A percentile compares a stretch with the other conserved stretches of the same genome.
Evolutionary conservation across 2,113 vertebrate genomes (phyloP).

Genomic region (Ageneiosus marmoratus): DNA sequence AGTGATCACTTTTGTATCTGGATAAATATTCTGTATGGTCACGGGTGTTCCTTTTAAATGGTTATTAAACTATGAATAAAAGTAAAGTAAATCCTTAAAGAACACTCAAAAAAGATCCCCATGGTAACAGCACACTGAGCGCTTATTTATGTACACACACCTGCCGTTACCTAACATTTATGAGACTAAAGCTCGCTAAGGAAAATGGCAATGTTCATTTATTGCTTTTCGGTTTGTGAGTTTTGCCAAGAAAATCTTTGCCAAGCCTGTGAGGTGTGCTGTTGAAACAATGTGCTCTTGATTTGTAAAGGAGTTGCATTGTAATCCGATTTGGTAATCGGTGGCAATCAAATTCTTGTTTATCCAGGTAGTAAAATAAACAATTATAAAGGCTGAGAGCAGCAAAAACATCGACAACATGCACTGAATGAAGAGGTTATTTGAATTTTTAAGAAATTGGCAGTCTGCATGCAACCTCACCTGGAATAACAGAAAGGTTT

Average conservation of each 20-base stretch:
- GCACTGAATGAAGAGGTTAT: constrained; percentile 2
- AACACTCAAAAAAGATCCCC: constrained; percentile 27
- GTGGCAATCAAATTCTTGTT: constrained; percentile 37
- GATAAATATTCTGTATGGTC: constrained; percentile 57
- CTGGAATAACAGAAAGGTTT: constrained; percentile 34
- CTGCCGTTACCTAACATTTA: constrained; percentile 51
- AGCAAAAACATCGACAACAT: constrained; percentile 5
- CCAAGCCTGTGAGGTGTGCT: constrained; percentile 40
- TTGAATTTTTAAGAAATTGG: constrained; percentile 1
- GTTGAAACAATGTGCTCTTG: constrained; percentile 31
- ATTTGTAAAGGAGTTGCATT: constrained; percentile 42
- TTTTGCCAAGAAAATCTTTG: constrained; percentile 20
- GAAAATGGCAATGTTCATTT: constrained; percentile 53
- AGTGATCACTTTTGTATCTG: constrained; percentile 46
- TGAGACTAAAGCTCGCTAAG: constrained; percentile 44
- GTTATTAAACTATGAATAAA: constrained; percentile 43
- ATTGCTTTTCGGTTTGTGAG: constrained; percentile 44
- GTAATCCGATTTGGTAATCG: constrained; percentile 21
- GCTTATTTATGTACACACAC: constrained; percentile 43
- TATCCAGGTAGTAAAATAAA: constrained; percentile 41
- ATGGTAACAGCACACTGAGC: constrained; percentile 25
- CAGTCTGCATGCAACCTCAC: constrained; percentile 9
- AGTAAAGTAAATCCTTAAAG: constrained; percentile 37
- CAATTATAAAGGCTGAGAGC: constrained; percentile 24
- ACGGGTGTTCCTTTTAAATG: constrained; percentile 50